Evolutionary conservation across 1,140 invertebrate genomes (phyloP), one percentile per base, ranked within the genome.

Genomic region (Brachionus rubens): DNA sequence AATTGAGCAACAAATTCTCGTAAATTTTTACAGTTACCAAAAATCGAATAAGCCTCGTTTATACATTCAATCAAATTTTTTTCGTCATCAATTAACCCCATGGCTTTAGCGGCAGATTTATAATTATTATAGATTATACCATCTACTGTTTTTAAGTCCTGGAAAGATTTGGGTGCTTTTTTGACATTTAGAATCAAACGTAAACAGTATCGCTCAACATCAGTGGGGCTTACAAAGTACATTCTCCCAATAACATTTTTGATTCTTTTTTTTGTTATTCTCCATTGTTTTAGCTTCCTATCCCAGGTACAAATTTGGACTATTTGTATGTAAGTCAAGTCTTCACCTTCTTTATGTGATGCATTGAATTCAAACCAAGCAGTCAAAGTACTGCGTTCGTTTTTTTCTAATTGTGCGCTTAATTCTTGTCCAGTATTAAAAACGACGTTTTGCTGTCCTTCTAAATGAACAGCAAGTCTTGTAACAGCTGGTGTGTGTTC

Each of bases 371-470:
- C 33, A 36, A 36, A 36, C 33, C 33, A 36, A 5, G 33, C 33
- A 36, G 33, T 62, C n/a, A 62, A 24, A 4, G 12, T 33, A 3
- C 24, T 62, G 2, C 21, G 3, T 16, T 30, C 1, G 6, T 30
- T 30, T 28, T 24, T 33, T n/a, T 62, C 56, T 3, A 62, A 41
- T 30, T 4, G 7, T 19, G 3, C 56, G 4, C 7, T 2, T 19
- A 4, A 3, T 6, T 33, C n/a, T 1, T 5, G 4, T 41, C 33
- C 24, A 16, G 30, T 7, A 62, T 30, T 59, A 19, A 30, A 65
- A 26, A 78, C 75, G 1, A 26, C 28, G 14, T 14, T 14, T 52
- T 77, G 77, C 46, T 43, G 36, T 54, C 68, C 70, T 70, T 77
- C 75, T 12, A 78, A 30, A 62, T 77, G 54, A 1, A 78, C 52